phyloP scores from a whole-genome alignment of 92 coral and sea anemone species.

The Blastomussa wellsi region DNA sequence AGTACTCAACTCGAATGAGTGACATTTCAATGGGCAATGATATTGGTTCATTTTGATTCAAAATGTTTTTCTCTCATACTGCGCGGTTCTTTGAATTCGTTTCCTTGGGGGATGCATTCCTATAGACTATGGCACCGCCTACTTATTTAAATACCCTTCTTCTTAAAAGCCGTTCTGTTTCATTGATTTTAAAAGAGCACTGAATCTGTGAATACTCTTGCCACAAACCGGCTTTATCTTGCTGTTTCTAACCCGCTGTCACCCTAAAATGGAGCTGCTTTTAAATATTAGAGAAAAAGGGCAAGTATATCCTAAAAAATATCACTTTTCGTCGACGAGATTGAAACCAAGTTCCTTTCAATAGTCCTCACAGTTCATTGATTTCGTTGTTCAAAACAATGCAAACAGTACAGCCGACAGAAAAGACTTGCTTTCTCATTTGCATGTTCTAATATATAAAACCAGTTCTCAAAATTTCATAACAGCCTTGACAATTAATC shows the following conservation, averaged over 20 bases:
- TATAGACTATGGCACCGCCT: background rate
- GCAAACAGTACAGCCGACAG: background rate
- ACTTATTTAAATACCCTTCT: background rate
- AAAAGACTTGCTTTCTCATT: background rate
- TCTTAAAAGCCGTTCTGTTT: constrained; percentile 9
- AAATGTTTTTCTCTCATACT: background rate
- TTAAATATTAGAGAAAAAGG: background rate
- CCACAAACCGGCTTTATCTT: background rate
- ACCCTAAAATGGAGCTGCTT: background rate
- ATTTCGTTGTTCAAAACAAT: background rate
- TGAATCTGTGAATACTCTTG: background rate
- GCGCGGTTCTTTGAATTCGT: background rate
- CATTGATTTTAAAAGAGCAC: background rate
- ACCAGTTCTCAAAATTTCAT: background rate
- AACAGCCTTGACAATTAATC: constrained; percentile 1
- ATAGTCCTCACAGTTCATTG: constrained; percentile 10
- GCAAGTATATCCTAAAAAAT: background rate
- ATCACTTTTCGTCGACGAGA: no score
- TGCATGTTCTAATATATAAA: background rate
- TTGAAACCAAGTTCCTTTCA: background rate
- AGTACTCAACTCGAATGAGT: background rate
- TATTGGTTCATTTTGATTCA: background rate
- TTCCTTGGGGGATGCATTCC: constrained; percentile 42
- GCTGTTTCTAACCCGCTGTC: background rate
- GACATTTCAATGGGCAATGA: background rate